Base-by-base conservation (phyloP, 2,888 invertebrate species). In the Charanyca ferruginea region DNA sequence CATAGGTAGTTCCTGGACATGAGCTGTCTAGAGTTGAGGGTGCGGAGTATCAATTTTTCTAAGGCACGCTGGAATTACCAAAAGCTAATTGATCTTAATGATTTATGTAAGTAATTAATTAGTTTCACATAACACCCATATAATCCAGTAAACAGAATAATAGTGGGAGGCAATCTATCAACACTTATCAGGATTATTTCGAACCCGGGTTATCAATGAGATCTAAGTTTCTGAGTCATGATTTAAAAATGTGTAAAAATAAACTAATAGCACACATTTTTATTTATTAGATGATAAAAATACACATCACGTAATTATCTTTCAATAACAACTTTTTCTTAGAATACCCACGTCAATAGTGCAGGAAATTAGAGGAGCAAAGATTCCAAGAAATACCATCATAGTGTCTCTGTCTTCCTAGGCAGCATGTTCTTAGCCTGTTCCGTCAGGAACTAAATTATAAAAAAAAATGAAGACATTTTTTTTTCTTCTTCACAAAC, bases 161-260 rank as follows among this genome's bases (percentile, higher is more conserved):
- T 41, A 76, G 52, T 38, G 28, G 38, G 25, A 25, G 38, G 11
- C 18, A 32, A 32, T 47, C 41, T 25, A 13, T 57, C 13, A 5
- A 58, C 38, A 61, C 28, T 52, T 41, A 23, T 71, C 38, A 18
- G 3, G 3, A 9, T 52, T 42, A 28, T 32, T 38, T 35, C 18
- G 22, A 63, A 25, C 49, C 38, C 41, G 58, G 52, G 52, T 68
- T 63, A 73, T 54, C 66, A 60, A 41, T 20, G 22, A 60, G 60
- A 60, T 57, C 49, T 48, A 42, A 58, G 52, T 22, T 28, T 32
- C 20, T 6, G 2, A 22, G 32, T 57, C 5, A 28, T 53, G 72
- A 60, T 53, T n/a, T 59, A 42, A 7, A 28, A 22, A 32, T 51
- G 53, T 63, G 49, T 60, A 49, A 77, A 77, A 72, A 77, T 38